Percentiles rank a stretch among this genome's conserved stretches.
These are phyloP conservation scores for Notamacropus eugenii DNA, from an alignment of 2,797 vertebrate genomes.

Conservation along the genomic window DNA sequence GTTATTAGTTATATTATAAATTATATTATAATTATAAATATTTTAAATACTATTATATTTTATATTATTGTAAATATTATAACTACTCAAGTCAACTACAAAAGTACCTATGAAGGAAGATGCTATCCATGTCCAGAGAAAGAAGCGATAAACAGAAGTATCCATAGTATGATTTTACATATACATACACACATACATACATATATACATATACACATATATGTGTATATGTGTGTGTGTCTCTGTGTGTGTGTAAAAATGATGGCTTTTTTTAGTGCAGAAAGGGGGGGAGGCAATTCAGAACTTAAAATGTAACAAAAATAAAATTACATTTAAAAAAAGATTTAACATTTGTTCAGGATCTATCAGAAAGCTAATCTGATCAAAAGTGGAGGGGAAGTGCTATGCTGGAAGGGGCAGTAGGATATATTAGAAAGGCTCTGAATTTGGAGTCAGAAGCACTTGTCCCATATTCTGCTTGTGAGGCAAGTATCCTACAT, in stretches of 20 bases:
- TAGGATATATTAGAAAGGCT: background rate
- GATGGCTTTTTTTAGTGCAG: background rate
- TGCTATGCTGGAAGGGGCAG: background rate
- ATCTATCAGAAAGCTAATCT: background rate
- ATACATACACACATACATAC: background rate
- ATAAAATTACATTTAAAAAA: background rate
- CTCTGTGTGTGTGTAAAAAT: background rate
- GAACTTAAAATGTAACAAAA: background rate
- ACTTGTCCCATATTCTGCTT: background rate
- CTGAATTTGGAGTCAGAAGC: background rate
- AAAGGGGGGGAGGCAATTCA: background rate
- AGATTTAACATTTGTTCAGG: background rate
- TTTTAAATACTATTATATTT: no score
- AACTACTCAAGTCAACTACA: background rate
- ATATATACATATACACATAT: no score
- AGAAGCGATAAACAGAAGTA: background rate
- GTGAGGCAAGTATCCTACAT: background rate
- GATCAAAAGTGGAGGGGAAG: background rate
- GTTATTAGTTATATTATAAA: background rate
- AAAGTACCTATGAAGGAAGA: background rate
- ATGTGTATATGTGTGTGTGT: no score
- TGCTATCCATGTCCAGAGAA: background rate
- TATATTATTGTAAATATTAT: background rate
- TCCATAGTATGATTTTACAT: background rate
- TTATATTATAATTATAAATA: no score